Evolutionary conservation across 2,888 invertebrate genomes (phyloP), one percentile per base, ranked within the genome.

Genomic region (Schizotus pectinicornis): DNA sequence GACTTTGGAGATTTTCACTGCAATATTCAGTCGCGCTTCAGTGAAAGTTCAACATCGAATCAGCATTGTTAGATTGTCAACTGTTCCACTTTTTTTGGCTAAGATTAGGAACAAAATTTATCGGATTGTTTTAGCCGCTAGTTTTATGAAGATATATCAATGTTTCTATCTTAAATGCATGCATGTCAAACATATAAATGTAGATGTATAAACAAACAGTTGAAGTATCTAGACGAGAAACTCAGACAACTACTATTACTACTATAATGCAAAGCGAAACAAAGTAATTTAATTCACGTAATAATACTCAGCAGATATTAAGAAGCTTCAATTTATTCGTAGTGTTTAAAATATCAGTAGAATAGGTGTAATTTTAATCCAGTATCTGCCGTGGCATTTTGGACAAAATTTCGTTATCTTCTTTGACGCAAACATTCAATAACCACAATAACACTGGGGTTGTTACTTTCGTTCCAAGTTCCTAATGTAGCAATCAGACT

Each of bases 341-440:
- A 61, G 60, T 64, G 63, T 67, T 63, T 64, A 68, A 65, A 65
- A 64, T 72, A 70, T 67, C 67, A 62, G 69, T 74, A 75, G 74
- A 60, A 61, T 74, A 75, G 73, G 59, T 68, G 69, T 74, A 69
- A 65, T 68, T 67, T 64, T 52, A 47, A 53, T 32, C 50, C 54
- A 67, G 66, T 67, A 61, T 65, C 66, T 66, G 22, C 22, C 22
- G 67, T 75, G 74, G 74, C 75, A 74, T 75, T 75, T 75, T 73
- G 69, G 72, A 73, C 72, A 47, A 41, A 41, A 9, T 32, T 34
- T 37, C 7, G 11, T 48, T 33, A 49, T 2, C 7, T 42, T 11
- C 52, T 35, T 42, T 37, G 47, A 38, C 32, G 36, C 56, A 47
- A 56, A 9, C 11, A 50, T 41, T 34, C 34, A 22, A 5, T 22